phyloP scores from a whole-genome alignment of 2,113 vertebrate genomes.

The Siphamia tubifer region DNA sequence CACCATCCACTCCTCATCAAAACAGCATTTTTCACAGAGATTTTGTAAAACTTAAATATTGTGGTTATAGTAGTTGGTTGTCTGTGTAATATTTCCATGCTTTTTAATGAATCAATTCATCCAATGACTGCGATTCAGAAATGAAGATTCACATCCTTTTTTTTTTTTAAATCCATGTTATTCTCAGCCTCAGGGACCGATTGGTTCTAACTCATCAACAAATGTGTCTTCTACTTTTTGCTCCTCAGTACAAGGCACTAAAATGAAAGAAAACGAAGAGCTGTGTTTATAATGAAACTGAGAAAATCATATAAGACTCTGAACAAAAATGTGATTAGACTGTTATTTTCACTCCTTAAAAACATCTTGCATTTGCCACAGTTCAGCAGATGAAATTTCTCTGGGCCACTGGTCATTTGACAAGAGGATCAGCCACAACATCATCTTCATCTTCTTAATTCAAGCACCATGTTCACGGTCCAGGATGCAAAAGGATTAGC shows the following conservation, averaged over 20 bases:
- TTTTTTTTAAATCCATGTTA: too few relatives aligned
- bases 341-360: neutral
- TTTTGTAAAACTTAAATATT: slow-evolving; percentile 20
- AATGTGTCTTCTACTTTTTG: neutral
- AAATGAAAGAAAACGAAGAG: slow-evolving; percentile 3
- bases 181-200: neutral
- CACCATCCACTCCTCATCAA: slow-evolving; percentile 4
- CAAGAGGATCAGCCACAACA: neutral
- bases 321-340: neutral
- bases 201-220: slow-evolving; percentile 1
- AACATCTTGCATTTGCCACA: neutral
- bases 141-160: neutral
- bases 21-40: slow-evolving; percentile 9
- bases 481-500: neutral
- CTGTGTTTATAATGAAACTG: neutral
- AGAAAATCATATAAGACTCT: neutral
- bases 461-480: too few relatives aligned
- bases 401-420: neutral
- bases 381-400: too few relatives aligned
- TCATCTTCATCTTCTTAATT: neutral
- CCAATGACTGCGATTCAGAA: slow-evolving; percentile 28
- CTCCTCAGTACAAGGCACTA: slow-evolving; percentile 24
- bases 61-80: neutral
- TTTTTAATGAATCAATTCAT: slow-evolving; percentile 21
- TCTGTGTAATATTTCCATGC: slow-evolving; percentile 25